Evolutionary conservation across 2,888 invertebrate genomes (phyloP), one percentile per base, ranked within the genome.

Genomic region (Crematogaster levior): DNA sequence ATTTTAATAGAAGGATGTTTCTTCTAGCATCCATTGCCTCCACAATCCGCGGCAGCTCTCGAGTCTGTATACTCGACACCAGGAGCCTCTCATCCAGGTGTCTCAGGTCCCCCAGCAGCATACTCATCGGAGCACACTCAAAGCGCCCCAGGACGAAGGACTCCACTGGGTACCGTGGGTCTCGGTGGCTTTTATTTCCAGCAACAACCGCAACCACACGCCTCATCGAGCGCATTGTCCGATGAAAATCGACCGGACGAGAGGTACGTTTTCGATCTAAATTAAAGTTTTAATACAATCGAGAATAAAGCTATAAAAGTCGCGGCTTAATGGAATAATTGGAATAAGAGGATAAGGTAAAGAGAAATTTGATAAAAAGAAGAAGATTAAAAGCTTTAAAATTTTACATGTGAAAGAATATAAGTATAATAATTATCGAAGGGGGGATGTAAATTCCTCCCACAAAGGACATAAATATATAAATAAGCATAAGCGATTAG

Each of bases 171-270:
- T 15, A 97, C 97, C 7, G 98, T 98, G 34, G 98, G 98, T 21
- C 95, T 98, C 40, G 97, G 98, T 34, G 98, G 98, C n/a, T 98
- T 98, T 95, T 98, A 98, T 95, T 97, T 97, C 94, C 97, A 97
- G 93, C 95, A 95, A 51, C 96, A 96, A 93, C 96, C 86, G 92
- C 94, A 96, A 95, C 93, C 94, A 63, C 95, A 94, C 83, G 94
- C 95, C 74, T 93, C 94, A 10, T 94, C 94, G 2, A 94, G 94
- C 53, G 95, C 95, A 37, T 87, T 93, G 77, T 97, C 97, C 6
- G 98, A 98, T 92, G 98, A 98, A 94, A 98, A 98, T 93, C 97
- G 97, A 93, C 97, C 97, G 0, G 97, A 92, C 53, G 94, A 94
- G 82, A 94, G 94, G 94, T 94, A 82, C 18, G 6, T 24, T 51